Evolutionary conservation across 92 coral and sea anemone species (phyloP), one percentile per base, ranked within the genome.

Genomic region (Epizoanthus ramosus): DNA sequence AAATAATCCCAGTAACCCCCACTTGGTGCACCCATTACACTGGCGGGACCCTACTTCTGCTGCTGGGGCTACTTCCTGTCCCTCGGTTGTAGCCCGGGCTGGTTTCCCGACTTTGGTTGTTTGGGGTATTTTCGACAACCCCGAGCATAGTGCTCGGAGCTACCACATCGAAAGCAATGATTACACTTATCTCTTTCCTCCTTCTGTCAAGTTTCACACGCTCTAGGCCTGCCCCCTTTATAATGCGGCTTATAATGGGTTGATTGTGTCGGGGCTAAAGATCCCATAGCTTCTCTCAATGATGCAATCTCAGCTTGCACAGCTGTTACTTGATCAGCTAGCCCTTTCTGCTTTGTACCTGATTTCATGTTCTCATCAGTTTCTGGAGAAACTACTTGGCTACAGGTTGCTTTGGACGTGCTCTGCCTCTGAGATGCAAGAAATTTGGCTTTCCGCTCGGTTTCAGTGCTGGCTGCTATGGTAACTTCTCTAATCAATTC

Each of bases 11-110:
- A 25, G 53, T 73, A 59, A 71, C 52, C 80, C 83, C 71, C 73
- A 57, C 59, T 67, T 74, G 65, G 57, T 61, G 59, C 84, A 57
- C 50, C 81, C 33, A 71, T 83, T 83, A 41, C 86, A 75, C 73
- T 28, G 80, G 24, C 52, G 91, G 79, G 83, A 83, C 87, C 59
- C 66, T 64, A n/a, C 57, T 35, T 57, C 31, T 18, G 15, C 80
- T 74, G 84, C 19, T 59, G 43, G 56, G 91, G 71, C 88, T 88
- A 83, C 88, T 59, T 25, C 88, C 83, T 84, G 88, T 79, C 91
- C 88, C 91, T n/a, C 53, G 84, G 87, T 57, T 74, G 87, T 59
- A 81, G 87, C 77, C 87, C 61, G 6, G 71, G 60, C 24, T 68
- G 84, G 88, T 88, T 88, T 84, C 91, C 91, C 80, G 63, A 60